Evolutionary conservation across 2,797 vertebrate genomes (phyloP), one percentile per base, ranked within the genome.

Genomic region (Cirrhinus molitorella): DNA sequence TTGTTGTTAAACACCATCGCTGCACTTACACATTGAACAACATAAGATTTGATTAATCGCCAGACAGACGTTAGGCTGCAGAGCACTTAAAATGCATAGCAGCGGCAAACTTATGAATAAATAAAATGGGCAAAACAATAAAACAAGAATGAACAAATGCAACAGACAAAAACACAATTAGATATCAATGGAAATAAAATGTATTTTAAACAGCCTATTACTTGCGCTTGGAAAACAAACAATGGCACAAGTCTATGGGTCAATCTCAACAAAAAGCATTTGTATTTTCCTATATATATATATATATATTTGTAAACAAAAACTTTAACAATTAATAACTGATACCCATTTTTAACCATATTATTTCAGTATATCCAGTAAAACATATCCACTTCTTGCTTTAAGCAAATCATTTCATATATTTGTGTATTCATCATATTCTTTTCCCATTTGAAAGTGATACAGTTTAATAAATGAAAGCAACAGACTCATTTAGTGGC

Each of bases 1-100:
- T 10, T 75, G 28, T 76, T 43, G 23, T 61, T 53, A 81, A 81
- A 81, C 13, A 43, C 9, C 40, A 61, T 81, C 16, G n/a, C 25
- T 23, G 40, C 25, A 11, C 40, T 70, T 70, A 37, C 21, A 72
- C 40, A 61, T 49, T 72, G 19, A 72, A 72, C 25, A 72, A 55
- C 13, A 55, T 40, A 23, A 57, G 13, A 59, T 75, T 40, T 59
- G 34, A 59, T 43, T 75, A 17, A 43, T 43, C 0, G 14, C 12
- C n/a, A 25, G 53, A 75, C 8, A 59, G 71, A 74, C n/a, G 73
- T 75, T 75, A 31, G 34, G 71, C 49, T 37, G 21, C 51, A 14
- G 47, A 14, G 53, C 34, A 59, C 21, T 75, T 59, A 6, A 57
- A 59, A 57, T 40, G 31, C 49, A 55, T 37, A 17, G 31, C 51